A percentile compares a stretch with the other conserved stretches of the same genome.
These are phyloP conservation scores for Aulostomus chinensis DNA, from an alignment of 2,797 vertebrate species.

Conservation along the genomic window DNA sequence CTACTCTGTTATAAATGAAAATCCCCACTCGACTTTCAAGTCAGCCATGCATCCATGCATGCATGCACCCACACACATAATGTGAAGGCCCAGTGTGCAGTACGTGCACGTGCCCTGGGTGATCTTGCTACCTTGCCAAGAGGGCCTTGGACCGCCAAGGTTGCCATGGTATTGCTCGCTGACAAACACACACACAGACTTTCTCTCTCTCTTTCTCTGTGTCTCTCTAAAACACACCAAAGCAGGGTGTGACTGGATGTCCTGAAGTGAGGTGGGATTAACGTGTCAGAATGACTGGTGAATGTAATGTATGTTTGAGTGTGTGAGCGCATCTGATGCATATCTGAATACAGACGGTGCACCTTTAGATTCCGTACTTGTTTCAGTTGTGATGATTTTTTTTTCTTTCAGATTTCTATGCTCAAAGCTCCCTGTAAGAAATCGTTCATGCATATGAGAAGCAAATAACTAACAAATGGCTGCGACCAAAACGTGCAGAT, in stretches of 20 bases:
- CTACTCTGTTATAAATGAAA: constrained; percentile 34
- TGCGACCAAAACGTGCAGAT: constrained; percentile 6
- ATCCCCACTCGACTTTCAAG: constrained; percentile 40
- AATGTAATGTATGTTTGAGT: background rate
- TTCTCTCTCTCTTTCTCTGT: constrained; percentile 4
- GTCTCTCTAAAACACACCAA: constrained; percentile 9
- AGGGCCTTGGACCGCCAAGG: constrained; percentile 59
- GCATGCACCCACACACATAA: constrained; percentile 1
- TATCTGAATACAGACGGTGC: constrained; percentile 13
- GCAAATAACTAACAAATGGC: too few relatives aligned
- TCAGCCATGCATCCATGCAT: constrained; percentile 4
- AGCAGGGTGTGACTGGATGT: constrained; percentile 52
- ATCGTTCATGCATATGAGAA: too few relatives aligned
- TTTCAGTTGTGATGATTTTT: too few relatives aligned
- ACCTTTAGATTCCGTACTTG: constrained; percentile 6
- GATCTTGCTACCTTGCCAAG: constrained; percentile 55
- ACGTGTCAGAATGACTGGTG: constrained; percentile 53
- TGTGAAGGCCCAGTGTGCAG: constrained; percentile 27
- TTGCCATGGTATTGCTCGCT: constrained; percentile 60
- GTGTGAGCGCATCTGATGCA: constrained; percentile 10
- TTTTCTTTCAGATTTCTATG: too few relatives aligned
- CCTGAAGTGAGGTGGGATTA: constrained; percentile 56
- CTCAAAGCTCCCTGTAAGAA: too few relatives aligned
- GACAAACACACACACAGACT: constrained; percentile 43
- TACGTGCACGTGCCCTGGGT: constrained; percentile 37